Conservation (phyloP, 1,140 invertebrate genomes). For the Pogonomyrmex californicus region DNA sequence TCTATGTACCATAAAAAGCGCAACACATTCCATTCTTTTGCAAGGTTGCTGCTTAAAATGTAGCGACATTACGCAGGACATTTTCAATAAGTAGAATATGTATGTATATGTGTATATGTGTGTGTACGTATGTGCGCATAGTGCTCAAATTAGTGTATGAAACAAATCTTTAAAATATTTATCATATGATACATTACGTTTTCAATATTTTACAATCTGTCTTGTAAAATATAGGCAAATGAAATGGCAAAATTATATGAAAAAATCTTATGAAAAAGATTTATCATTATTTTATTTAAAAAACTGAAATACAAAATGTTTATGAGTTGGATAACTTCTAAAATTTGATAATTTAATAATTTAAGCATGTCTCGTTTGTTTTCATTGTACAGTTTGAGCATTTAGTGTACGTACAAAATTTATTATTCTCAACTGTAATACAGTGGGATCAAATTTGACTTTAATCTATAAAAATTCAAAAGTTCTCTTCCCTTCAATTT, state of each 20-base stretch:
- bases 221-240: not conserved
- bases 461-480: not conserved
- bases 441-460: not conserved
- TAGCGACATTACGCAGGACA: constrained; percentile 74
- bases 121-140: constrained; percentile 25
- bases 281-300: not conserved
- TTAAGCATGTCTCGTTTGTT: not conserved
- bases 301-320: not conserved
- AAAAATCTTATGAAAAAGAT: not conserved
- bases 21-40: constrained; percentile 85
- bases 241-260: not conserved
- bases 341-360: not conserved
- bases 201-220: too few species aligned
- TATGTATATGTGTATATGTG: constrained; percentile 79
- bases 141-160: constrained; percentile 41
- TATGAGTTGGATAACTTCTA: not conserved
- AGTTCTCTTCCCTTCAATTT: not conserved
- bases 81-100: constrained; percentile 74
- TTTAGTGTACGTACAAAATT: constrained; percentile 26
- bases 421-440: constrained; percentile 46
- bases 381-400: constrained; percentile 36
- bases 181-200: not conserved
- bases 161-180: not conserved
- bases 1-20: constrained; percentile 84
- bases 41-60: constrained; percentile 73